Base-by-base conservation (phyloP, 2,888 invertebrate species). In the Stegophylla sp. region DNA sequence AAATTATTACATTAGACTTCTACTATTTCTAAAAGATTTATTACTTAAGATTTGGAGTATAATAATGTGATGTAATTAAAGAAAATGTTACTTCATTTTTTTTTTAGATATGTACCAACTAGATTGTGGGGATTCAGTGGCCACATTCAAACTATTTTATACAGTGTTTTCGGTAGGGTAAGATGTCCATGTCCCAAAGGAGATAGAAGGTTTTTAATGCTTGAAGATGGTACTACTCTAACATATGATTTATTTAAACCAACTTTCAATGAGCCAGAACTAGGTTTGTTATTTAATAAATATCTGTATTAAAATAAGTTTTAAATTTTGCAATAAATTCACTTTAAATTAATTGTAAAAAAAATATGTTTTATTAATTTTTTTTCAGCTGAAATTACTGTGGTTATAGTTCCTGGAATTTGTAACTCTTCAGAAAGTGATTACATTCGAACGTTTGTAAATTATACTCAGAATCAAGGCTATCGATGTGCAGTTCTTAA, bases 61-160 rank as follows among this genome's bases (percentile, higher is more conserved):
- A 5, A 34, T 34, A 34, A 34, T 5, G 7, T 34, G 7, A 34
- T 34, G 7, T n/a, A 34, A 34, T 34, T 34, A 34, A n/a, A n/a
- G n/a, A n/a, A n/a, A n/a, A n/a, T n/a, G n/a, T n/a, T n/a, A n/a
- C n/a, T n/a, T n/a, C n/a, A n/a, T n/a, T 53, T 53, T 53, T 45
- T 12, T 59, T 89, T 90, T 63, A 96, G 96, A 82, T 96, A 96
- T 87, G 89, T 92, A 84, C 96, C 96, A 72, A 94, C 96, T 72
- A 89, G 94, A 84, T 87, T 97, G 84, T 97, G 97, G 97, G 97
- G 97, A 82, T 95, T 95, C 87, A 96, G 95, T 87, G 97, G 97
- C 15, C 97, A 97, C 87, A 91, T 97, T 26, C 97, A 97, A 87
- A 97, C 97, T 1, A 93, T 96, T 82, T 88, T 96, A 75, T 97